Percentiles rank a stretch among this genome's conserved stretches.
Conservation (phyloP, 2,797 vertebrate species). For the Oreonectes daqikongensis region DNA sequence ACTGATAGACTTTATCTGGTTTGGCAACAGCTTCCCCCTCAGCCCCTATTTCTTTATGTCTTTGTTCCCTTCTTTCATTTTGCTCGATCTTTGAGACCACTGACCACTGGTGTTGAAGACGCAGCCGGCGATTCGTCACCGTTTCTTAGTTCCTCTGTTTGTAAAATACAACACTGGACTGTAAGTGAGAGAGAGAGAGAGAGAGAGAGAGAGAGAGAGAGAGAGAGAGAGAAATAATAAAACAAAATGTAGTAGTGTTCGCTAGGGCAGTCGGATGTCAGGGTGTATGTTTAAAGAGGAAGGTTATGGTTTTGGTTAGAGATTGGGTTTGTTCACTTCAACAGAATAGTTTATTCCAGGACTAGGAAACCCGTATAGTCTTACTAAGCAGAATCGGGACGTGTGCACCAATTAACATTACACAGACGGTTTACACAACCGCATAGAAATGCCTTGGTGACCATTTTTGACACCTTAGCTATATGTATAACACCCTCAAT, state of each 20-base stretch:
- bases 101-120: background rate
- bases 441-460: background rate
- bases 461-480: background rate
- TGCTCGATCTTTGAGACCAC: background rate
- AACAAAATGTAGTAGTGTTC: too few species aligned
- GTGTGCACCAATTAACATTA: too few species aligned
- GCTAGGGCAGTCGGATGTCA: too few species aligned
- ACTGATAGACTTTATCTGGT: constrained; percentile 80
- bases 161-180: too few species aligned
- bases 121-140: background rate
- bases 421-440: background rate
- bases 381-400: too few species aligned
- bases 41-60: constrained; percentile 50
- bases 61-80: constrained; percentile 11
- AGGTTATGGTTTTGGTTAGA: background rate
- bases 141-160: constrained; percentile 13
- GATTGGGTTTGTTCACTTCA: background rate
- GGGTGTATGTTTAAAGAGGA: background rate
- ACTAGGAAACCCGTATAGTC: too few species aligned
- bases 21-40: constrained; percentile 76
- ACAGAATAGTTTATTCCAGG: background rate
- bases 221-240: too few species aligned
- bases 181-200: too few species aligned
- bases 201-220: too few species aligned
- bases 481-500: background rate